phyloP scores from a whole-genome alignment of 2,113 vertebrate species.

The Lepus timidus region DNA sequence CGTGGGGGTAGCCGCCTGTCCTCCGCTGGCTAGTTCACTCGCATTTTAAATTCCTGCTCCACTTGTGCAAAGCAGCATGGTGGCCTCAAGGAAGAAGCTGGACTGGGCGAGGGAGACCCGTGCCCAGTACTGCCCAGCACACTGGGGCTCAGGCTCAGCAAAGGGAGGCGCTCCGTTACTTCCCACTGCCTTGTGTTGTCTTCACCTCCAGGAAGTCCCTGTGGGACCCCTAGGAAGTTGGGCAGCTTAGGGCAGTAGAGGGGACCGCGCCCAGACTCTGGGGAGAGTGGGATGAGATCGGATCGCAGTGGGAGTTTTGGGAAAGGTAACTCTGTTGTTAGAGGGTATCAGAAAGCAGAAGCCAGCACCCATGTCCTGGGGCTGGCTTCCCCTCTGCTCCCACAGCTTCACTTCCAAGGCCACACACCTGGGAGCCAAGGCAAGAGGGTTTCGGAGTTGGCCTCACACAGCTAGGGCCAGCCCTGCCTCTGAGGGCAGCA shows the following conservation, averaged over 20 bases:
- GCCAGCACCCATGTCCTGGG: too few relatives aligned
- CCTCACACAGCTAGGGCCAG: rapidly evolving
- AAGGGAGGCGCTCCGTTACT: too few relatives aligned
- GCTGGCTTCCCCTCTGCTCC: not conserved
- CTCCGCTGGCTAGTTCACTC: not conserved
- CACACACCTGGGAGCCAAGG: not conserved
- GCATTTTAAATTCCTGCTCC: not conserved
- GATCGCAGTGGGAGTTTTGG: too few relatives aligned
- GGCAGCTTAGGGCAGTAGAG: not conserved
- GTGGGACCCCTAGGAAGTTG: not conserved
- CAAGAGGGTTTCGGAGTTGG: too few relatives aligned
- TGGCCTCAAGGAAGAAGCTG: rapidly evolving
- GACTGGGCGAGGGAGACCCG: not conserved
- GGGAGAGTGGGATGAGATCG: not conserved
- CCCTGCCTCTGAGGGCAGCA: rapidly evolving
- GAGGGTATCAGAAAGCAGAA: not conserved
- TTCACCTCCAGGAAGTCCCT: not conserved
- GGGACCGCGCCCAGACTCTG: not conserved
- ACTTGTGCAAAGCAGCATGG: rapidly evolving
- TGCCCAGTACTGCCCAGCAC: rapidly evolving
- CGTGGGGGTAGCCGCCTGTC: not conserved
- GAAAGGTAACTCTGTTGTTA: not conserved
- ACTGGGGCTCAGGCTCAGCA: not conserved
- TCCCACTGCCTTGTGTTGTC: not conserved
- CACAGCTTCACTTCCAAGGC: not conserved